phyloP scores from a whole-genome alignment of 1,140 invertebrate genomes.

The Drosophila arawakana region DNA sequence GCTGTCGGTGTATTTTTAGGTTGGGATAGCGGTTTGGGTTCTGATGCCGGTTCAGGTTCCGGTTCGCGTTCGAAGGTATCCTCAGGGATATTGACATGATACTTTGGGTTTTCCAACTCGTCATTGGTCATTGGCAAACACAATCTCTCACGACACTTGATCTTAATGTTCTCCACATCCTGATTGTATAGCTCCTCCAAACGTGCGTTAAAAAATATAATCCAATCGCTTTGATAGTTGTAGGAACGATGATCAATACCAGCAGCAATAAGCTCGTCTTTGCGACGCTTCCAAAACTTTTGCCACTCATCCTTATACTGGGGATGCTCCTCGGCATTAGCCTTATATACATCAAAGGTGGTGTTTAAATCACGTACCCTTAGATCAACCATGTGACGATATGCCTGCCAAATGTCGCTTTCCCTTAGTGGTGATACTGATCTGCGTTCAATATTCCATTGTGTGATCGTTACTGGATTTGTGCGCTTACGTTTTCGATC shows the following conservation, averaged over 20 bases:
- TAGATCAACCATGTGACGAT: constrained; percentile 74
- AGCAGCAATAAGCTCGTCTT: constrained; percentile 69
- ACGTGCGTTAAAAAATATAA: constrained; percentile 90
- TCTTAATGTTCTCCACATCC: constrained; percentile 69
- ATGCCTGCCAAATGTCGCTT: constrained; percentile 74
- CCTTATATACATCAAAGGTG: constrained; percentile 54
- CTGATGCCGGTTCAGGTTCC: not conserved
- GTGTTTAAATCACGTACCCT: constrained; percentile 65
- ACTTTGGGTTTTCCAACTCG: constrained; percentile 55
- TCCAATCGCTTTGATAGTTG: constrained; percentile 94
- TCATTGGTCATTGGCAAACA: constrained; percentile 69
- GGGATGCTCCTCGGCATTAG: constrained; percentile 92
- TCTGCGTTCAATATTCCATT: constrained; percentile 59
- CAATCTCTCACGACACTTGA: constrained; percentile 79
- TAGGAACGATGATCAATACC: constrained; percentile 90
- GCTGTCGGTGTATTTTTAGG: not conserved
- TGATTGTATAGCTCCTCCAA: constrained; percentile 90
- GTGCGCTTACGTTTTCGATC: constrained; percentile 33
- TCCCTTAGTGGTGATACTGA: constrained; percentile 68
- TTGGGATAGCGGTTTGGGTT: not conserved
- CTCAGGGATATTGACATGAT: constrained; percentile 56
- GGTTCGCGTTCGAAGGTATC: not conserved
- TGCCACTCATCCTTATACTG: constrained; percentile 93
- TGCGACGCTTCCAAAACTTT: constrained; percentile 88
- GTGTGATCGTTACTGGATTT: constrained; percentile 9